A percentile compares a stretch with the other conserved stretches of the same genome.
phyloP scores from a whole-genome alignment of 1,140 invertebrate genomes.

The Nasonia longicornis region DNA sequence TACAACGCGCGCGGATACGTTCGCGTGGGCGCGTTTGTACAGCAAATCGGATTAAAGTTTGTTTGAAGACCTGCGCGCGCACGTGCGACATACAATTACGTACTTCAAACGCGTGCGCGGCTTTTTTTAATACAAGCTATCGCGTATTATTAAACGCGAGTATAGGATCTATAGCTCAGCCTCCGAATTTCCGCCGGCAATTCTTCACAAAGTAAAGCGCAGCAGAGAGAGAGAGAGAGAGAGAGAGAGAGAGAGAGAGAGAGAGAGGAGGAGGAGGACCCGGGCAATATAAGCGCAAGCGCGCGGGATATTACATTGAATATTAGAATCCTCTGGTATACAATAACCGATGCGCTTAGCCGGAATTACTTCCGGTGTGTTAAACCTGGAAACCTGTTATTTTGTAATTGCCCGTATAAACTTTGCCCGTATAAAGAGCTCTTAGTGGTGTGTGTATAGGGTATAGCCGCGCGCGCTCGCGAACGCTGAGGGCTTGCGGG shows the following conservation, averaged over 20 bases:
- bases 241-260: too few species aligned
- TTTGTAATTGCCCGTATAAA: slow-evolving; percentile 22
- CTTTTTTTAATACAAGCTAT: neutral
- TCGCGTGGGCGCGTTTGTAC: neutral
- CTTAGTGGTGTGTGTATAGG: too few species aligned
- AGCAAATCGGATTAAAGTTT: neutral
- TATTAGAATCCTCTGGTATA: neutral
- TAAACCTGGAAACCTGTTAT: slow-evolving; percentile 15
- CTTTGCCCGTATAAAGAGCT: neutral
- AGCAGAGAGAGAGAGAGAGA: too few species aligned
- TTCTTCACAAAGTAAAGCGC: neutral
- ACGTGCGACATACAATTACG: neutral
- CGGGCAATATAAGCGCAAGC: neutral
- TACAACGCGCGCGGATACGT: neutral
- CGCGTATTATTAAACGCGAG: neutral
- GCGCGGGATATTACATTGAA: neutral
- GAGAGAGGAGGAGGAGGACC: too few species aligned
- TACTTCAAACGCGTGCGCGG: neutral
- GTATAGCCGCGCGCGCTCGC: neutral
- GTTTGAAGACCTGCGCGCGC: neutral
- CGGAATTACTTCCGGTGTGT: slow-evolving; percentile 17
- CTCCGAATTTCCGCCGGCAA: neutral
- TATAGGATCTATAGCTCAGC: neutral
- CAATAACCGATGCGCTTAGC: slow-evolving; percentile 7
- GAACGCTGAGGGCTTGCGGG: neutral